phyloP scores from a whole-genome alignment of 1,140 invertebrate species.

The Scaptomyza graminum region DNA sequence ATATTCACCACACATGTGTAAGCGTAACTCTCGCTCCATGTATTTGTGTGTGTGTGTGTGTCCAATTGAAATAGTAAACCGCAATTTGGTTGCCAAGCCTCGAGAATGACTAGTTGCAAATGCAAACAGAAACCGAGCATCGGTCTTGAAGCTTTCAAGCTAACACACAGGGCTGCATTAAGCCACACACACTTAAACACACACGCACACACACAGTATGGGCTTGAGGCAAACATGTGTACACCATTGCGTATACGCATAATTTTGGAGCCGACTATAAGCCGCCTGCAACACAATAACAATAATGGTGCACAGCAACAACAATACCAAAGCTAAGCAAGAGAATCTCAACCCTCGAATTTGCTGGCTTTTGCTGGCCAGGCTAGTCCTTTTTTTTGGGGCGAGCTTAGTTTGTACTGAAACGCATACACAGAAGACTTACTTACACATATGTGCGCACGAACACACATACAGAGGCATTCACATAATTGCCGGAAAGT shows the following conservation, averaged over 20 bases:
- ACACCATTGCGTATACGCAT: slow-evolving; percentile 37
- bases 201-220: background rate
- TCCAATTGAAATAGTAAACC: slow-evolving; percentile 72
- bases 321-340: slow-evolving; percentile 27
- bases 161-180: background rate
- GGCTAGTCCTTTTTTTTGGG: slow-evolving; percentile 24
- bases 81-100: slow-evolving; percentile 61
- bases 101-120: slow-evolving; percentile 61
- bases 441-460: background rate
- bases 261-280: slow-evolving; percentile 43
- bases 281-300: slow-evolving; percentile 23
- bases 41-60: slow-evolving; percentile 12
- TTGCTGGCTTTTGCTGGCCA: slow-evolving; percentile 21
- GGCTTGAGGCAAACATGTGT: slow-evolving; percentile 7
- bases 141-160: background rate
- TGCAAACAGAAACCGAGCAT: slow-evolving; percentile 62
- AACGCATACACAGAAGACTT: slow-evolving; percentile 39
- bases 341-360: slow-evolving; percentile 13
- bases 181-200: background rate
- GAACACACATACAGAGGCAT: slow-evolving; percentile 20
- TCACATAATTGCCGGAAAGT: slow-evolving; percentile 66
- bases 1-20: slow-evolving; percentile 55
- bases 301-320: slow-evolving; percentile 24
- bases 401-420: slow-evolving; percentile 52
- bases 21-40: background rate